phyloP scores from a whole-genome alignment of 2,797 vertebrate species.

The Acrocephalus scirpaceus region DNA sequence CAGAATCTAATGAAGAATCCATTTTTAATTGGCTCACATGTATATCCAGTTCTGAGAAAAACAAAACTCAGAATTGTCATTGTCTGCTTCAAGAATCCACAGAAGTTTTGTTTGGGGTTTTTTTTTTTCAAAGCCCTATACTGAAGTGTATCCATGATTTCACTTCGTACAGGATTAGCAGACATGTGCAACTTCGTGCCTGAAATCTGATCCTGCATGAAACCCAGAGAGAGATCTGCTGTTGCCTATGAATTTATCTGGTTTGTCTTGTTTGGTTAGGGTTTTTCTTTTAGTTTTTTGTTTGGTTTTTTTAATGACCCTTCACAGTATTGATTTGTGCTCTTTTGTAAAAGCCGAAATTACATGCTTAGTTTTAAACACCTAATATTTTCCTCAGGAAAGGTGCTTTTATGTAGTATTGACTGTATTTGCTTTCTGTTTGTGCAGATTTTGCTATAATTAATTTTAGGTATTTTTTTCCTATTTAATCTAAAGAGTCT shows the following conservation, averaged over 20 bases:
- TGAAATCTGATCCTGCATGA: neutral
- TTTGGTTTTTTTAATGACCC: neutral
- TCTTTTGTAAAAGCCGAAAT: neutral
- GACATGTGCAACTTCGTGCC: neutral
- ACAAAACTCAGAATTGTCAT: neutral
- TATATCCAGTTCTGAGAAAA: neutral
- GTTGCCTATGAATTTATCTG: neutral
- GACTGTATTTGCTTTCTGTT: neutral
- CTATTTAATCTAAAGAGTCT: neutral
- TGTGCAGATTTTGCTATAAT: neutral
- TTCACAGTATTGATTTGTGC: neutral
- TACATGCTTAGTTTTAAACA: neutral
- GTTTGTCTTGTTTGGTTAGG: neutral
- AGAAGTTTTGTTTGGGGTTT: neutral
- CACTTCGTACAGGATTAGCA: neutral
- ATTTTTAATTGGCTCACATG: neutral
- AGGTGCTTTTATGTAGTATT: neutral
- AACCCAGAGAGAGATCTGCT: neutral
- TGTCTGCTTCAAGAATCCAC: neutral
- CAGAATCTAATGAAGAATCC: neutral
- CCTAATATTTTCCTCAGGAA: neutral
- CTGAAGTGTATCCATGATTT: neutral
- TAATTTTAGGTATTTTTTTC: neutral
- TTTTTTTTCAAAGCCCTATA: neutral
- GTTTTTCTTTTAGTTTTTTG: accelerated